A percentile compares a stretch with the other conserved stretches of the same genome.
phyloP scores from a whole-genome alignment of 2,797 vertebrate species.

The Phoeniculus purpureus region DNA sequence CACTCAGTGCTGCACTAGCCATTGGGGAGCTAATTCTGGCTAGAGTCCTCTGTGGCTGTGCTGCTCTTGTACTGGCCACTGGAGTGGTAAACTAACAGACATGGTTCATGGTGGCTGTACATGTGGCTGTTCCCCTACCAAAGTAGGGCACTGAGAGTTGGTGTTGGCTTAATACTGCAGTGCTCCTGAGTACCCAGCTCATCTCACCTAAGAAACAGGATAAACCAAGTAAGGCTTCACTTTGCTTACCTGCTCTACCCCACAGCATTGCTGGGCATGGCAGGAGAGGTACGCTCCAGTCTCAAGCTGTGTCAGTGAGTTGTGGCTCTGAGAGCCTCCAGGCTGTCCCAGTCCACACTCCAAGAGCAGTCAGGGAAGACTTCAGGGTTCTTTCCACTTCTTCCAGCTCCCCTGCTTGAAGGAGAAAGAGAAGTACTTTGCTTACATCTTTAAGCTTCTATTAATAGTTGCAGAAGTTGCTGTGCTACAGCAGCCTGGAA shows the following conservation, averaged over 20 bases:
- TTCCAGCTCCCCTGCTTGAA: not conserved
- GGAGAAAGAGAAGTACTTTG: conserved; percentile 44
- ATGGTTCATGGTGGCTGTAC: not conserved
- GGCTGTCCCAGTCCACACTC: not conserved
- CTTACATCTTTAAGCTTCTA: conserved; percentile 31
- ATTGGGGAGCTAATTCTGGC: not conserved
- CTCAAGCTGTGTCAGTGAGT: not conserved
- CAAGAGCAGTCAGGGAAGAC: not conserved
- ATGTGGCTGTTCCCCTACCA: not conserved
- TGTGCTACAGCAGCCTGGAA: not conserved
- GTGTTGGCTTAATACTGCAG: not conserved
- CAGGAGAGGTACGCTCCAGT: not conserved
- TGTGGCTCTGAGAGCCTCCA: not conserved
- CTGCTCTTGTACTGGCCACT: not conserved
- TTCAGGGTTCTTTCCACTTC: conserved; percentile 3
- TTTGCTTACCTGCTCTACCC: not conserved
- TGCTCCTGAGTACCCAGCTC: not conserved
- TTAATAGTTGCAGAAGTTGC: conserved; percentile 5
- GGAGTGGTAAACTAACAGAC: not conserved
- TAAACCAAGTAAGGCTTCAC: not conserved
- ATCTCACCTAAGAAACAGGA: not conserved
- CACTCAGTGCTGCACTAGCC: not conserved
- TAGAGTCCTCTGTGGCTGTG: not conserved
- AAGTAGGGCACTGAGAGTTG: not conserved
- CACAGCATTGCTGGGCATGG: not conserved